A percentile compares a stretch with the other conserved stretches of the same genome.
phyloP scores from a whole-genome alignment of 2,888 invertebrate species.

The Cephus rjabovi region DNA sequence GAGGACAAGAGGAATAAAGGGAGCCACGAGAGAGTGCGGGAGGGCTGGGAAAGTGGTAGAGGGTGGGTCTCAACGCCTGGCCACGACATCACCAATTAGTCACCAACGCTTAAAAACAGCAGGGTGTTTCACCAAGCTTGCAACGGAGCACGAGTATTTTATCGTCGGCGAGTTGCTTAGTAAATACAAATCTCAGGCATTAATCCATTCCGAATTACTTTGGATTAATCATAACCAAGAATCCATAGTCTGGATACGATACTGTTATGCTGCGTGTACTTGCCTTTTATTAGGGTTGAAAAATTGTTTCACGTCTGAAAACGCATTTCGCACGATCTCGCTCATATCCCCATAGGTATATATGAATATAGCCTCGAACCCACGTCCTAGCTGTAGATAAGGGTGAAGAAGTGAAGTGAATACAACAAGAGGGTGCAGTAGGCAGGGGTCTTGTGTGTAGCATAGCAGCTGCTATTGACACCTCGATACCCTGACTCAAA shows the following conservation, averaged over 20 bases:
- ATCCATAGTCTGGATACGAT: not conserved
- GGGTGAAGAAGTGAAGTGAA: conserved; percentile 62
- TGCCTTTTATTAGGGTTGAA: not conserved
- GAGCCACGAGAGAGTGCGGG: conserved; percentile 30
- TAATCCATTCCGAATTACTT: not conserved
- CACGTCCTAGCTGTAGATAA: conserved; percentile 55
- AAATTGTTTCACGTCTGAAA: not conserved
- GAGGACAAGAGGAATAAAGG: conserved; percentile 20
- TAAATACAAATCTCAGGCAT: not conserved
- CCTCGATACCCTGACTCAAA: conserved; percentile 65
- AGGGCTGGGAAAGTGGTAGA: conserved; percentile 10
- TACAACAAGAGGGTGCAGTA: conserved; percentile 52
- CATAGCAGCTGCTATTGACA: conserved; percentile 66
- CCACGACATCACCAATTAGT: conserved; percentile 66
- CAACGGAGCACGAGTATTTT: conserved; percentile 48
- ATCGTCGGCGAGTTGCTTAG: conserved; percentile 28
- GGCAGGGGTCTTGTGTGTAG: conserved; percentile 59
- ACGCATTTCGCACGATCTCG: not conserved
- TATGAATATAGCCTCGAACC: conserved; percentile 10
- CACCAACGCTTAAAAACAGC: conserved; percentile 65
- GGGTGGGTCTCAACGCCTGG: conserved; percentile 64
- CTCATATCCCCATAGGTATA: not conserved
- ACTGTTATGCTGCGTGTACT: not conserved
- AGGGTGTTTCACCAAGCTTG: conserved; percentile 53
- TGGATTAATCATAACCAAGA: not conserved